Evolutionary conservation across 2,888 invertebrate genomes (phyloP).

Genomic region (Leptinotarsa peninsularis): DNA sequence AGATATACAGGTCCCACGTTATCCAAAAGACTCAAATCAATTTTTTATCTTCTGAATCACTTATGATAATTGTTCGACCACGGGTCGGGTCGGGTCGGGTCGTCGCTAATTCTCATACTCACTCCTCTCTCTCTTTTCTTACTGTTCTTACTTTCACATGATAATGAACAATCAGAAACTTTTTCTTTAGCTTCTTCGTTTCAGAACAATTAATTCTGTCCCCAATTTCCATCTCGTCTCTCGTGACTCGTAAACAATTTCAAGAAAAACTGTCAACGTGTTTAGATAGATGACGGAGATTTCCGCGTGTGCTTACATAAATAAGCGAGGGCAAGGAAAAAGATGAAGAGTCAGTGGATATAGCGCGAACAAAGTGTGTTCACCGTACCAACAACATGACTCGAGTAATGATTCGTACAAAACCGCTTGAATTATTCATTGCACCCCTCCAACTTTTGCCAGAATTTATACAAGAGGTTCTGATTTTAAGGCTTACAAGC

Average conservation of each 20-base stretch:
- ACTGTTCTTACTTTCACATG: background rate
- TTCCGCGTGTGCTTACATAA: conserved; percentile 63
- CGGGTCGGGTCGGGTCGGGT: too few species aligned
- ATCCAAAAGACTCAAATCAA: too few species aligned
- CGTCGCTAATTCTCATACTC: background rate
- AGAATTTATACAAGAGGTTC: conserved; percentile 50
- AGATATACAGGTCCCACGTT: too few species aligned
- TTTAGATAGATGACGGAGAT: conserved; percentile 57
- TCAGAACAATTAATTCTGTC: conserved; percentile 11
- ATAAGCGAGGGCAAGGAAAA: conserved; percentile 56
- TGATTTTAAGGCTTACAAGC: conserved; percentile 48
- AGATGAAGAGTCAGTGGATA: conserved; percentile 33
- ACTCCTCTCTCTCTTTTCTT: background rate
- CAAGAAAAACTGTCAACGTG: conserved; percentile 59
- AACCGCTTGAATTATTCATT: conserved; percentile 65
- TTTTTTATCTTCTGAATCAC: too few species aligned
- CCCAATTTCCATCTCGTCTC: conserved; percentile 12
- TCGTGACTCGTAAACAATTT: conserved; percentile 55
- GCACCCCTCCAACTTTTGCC: conserved; percentile 51
- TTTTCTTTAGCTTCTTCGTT: background rate
- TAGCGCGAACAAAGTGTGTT: conserved; percentile 61
- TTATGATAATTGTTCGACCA: too few species aligned
- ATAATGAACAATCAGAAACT: background rate
- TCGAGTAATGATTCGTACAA: conserved; percentile 67
- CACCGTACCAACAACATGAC: conserved; percentile 64